A percentile compares a stretch with the other conserved stretches of the same genome.
Conservation (phyloP, 1,140 invertebrate species). For the Globodera ellingtonae region DNA sequence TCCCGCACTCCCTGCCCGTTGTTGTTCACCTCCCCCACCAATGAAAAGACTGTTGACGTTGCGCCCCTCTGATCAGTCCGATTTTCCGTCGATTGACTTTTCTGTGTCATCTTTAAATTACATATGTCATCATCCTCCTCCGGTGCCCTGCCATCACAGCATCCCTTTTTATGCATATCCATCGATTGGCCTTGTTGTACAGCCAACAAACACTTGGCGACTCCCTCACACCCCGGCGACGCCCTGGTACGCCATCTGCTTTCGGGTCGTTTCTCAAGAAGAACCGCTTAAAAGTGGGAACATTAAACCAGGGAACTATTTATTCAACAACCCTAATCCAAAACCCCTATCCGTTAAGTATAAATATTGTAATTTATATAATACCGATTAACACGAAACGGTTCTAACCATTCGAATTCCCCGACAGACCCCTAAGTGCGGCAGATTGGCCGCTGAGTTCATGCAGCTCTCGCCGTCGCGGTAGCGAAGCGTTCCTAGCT, state of each 20-base stretch:
- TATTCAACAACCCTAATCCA: too few relatives aligned
- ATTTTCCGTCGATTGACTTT: not conserved
- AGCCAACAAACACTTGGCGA: not conserved
- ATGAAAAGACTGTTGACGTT: not conserved
- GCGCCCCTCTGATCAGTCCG: not conserved
- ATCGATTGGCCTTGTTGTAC: not conserved
- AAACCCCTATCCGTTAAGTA: too few relatives aligned
- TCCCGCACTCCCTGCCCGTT: not conserved
- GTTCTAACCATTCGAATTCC: too few relatives aligned
- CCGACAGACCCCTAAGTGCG: not conserved
- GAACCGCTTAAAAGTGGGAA: slow-evolving; percentile 23
- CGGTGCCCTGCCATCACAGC: not conserved
- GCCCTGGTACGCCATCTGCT: slow-evolving; percentile 21
- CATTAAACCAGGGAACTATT: too few relatives aligned
- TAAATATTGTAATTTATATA: not conserved
- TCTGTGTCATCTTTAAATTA: not conserved
- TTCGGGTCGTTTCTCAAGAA: slow-evolving; percentile 21
- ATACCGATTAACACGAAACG: too few relatives aligned
- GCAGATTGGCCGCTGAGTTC: not conserved
- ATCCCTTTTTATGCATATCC: not conserved
- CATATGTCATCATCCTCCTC: not conserved
- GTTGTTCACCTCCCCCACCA: not conserved
- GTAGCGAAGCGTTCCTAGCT: not conserved
- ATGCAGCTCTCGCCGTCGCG: not conserved
- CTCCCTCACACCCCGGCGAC: slow-evolving; percentile 7